Conservation (phyloP, 2,113 vertebrate genomes). For the Neopipo cinnamomea region DNA sequence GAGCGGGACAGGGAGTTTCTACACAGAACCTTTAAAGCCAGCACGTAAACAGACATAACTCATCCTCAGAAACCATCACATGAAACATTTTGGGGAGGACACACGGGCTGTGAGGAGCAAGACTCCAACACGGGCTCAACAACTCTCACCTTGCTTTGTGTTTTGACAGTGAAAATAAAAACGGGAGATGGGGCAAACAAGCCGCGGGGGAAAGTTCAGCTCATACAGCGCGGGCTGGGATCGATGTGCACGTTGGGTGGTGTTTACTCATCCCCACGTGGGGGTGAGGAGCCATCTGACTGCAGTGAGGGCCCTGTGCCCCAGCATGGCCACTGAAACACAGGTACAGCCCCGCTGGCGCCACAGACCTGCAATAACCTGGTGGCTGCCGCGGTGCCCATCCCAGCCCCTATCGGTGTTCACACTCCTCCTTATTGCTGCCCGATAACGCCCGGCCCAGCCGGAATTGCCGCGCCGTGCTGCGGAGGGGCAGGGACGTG, state of each 20-base stretch:
- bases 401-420: constrained; percentile 49
- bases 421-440: constrained; percentile 61
- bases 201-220: not conserved
- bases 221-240: not conserved
- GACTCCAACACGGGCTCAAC: not conserved
- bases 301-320: not conserved
- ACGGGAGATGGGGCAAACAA: not conserved
- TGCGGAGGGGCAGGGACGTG: not conserved
- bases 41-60: not conserved
- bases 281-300: not conserved
- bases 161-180: not conserved
- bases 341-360: constrained; percentile 69
- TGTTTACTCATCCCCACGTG: not conserved
- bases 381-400: constrained; percentile 46
- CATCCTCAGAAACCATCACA: accelerated
- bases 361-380: constrained; percentile 69
- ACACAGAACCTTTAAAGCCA: not conserved
- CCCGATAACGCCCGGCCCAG: constrained; percentile 14
- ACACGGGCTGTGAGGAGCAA: not conserved
- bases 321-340: not conserved
- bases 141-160: not conserved
- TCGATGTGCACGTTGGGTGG: not conserved
- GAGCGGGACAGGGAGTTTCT: not conserved
- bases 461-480: not conserved
- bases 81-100: not conserved